Evolutionary conservation across 2,888 invertebrate species (phyloP).

Genomic region (Lordiphosa andalusiaca): DNA sequence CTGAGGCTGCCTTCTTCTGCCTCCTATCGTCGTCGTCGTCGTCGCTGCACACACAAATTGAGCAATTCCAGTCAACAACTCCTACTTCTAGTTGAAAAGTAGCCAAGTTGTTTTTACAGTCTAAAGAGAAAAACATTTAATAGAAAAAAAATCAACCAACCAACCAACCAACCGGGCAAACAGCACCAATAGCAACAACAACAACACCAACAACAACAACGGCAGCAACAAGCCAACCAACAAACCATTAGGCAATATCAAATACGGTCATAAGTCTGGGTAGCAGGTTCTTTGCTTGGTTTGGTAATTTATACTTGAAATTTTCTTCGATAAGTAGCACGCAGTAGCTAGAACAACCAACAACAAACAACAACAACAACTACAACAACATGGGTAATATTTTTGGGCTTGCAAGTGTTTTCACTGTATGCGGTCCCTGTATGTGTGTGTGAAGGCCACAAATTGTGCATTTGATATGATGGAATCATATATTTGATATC

Average conservation of each 20-base stretch:
- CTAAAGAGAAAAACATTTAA: slow-evolving; percentile 60
- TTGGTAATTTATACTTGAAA: slow-evolving; percentile 60
- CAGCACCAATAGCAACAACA: slow-evolving; percentile 26
- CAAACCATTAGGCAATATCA: slow-evolving; percentile 63
- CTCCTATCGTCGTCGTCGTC: slow-evolving; percentile 26
- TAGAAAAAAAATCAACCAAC: slow-evolving; percentile 37
- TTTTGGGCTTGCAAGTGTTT: slow-evolving; percentile 13
- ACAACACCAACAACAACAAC: slow-evolving; percentile 32
- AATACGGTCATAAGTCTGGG: slow-evolving; percentile 69
- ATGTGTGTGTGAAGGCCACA: too few species aligned
- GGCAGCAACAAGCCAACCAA: slow-evolving; percentile 7
- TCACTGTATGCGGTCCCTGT: neutral
- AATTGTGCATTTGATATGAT: too few species aligned
- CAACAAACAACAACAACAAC: neutral
- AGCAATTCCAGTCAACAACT: slow-evolving; percentile 75
- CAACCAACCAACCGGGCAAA: slow-evolving; percentile 4
- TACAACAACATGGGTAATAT: slow-evolving; percentile 7
- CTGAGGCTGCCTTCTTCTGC: slow-evolving; percentile 21
- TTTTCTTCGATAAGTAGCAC: slow-evolving; percentile 25
- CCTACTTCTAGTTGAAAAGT: slow-evolving; percentile 71
- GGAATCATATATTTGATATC: too few species aligned
- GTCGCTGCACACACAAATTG: slow-evolving; percentile 65
- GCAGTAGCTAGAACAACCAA: slow-evolving; percentile 2
- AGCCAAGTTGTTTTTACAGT: slow-evolving; percentile 58
- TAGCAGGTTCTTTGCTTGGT: slow-evolving; percentile 68